Percentiles rank a stretch among this genome's conserved stretches.
Conservation (phyloP, 2,113 vertebrate genomes). For the Chrysemys picta region DNA sequence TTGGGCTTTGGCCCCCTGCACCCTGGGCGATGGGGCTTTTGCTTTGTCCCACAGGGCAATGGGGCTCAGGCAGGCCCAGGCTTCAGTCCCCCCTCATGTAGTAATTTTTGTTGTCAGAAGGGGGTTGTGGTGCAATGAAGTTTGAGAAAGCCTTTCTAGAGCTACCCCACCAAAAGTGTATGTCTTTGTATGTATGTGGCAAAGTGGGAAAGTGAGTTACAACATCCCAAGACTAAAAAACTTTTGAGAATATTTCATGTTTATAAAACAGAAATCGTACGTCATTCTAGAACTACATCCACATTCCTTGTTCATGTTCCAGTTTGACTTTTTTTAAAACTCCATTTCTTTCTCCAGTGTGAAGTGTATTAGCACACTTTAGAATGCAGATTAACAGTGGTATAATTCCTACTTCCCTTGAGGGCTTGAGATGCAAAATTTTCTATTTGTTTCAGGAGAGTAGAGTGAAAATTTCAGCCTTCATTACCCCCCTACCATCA, state of each 20-base stretch:
- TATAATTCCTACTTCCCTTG: neutral
- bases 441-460: neutral
- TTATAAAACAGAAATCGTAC: neutral
- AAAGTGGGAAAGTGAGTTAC: neutral
- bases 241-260: neutral
- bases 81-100: too few species aligned
- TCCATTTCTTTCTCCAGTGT: neutral
- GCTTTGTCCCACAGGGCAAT: too few species aligned
- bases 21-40: too few species aligned
- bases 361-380: neutral
- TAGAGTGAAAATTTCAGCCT: neutral
- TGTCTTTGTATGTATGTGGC: neutral
- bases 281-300: neutral
- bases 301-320: neutral
- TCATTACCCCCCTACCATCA: neutral
- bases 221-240: neutral
- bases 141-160: too few species aligned
- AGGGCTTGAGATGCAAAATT: neutral
- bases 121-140: too few species aligned
- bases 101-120: too few species aligned
- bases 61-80: too few species aligned
- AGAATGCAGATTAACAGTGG: constrained; percentile 6
- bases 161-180: neutral
- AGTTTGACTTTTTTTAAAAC: constrained; percentile 13
- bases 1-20: too few species aligned